phyloP scores from a whole-genome alignment of 2,113 vertebrate species.

The Chaetops frenatus region DNA sequence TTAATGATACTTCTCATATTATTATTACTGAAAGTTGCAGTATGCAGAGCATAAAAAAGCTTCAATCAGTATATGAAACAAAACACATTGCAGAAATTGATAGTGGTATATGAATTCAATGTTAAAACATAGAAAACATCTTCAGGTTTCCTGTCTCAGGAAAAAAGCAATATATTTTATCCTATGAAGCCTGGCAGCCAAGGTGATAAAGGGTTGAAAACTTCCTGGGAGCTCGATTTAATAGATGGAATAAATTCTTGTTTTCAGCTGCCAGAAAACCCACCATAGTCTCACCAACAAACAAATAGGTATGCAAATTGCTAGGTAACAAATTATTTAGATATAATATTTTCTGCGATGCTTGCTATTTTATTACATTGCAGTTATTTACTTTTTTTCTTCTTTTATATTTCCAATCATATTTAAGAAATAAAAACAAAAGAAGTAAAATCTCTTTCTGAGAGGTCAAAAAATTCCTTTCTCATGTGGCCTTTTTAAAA shows the following conservation, averaged over 20 bases:
- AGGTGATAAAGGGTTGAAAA: neutral
- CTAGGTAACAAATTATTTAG: neutral
- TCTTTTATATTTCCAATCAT: neutral
- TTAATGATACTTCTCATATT: neutral
- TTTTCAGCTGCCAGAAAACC: neutral
- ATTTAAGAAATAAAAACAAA: neutral
- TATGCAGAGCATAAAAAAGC: neutral
- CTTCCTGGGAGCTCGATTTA: neutral
- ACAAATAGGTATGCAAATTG: too few relatives aligned
- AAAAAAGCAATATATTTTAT: neutral
- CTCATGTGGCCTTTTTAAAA: neutral
- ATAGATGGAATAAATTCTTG: neutral
- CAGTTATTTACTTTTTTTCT: neutral
- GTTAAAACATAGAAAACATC: neutral
- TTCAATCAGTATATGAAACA: neutral
- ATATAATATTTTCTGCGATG: neutral
- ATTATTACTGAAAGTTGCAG: neutral
- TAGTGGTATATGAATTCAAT: neutral
- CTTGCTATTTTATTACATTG: neutral
- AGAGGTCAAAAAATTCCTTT: neutral
- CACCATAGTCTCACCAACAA: neutral
- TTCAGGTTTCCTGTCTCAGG: neutral
- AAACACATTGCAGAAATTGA: neutral
- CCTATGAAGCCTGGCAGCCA: neutral
- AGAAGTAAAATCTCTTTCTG: neutral